Evolutionary conservation across 2,888 invertebrate species (phyloP).

Genomic region (Eupithecia tripunctaria): DNA sequence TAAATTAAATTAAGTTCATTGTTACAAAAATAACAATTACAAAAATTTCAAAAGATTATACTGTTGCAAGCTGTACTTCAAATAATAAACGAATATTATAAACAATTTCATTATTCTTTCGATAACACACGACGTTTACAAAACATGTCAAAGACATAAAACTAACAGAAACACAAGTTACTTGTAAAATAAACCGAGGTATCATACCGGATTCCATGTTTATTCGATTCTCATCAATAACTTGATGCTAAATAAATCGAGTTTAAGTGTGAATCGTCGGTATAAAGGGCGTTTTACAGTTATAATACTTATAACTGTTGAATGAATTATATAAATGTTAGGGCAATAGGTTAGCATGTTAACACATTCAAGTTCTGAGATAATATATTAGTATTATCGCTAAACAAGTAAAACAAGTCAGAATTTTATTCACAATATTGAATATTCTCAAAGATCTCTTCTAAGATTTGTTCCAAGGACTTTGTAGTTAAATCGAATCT

Average conservation of each 20-base stretch:
- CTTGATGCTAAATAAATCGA: not conserved
- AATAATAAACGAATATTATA: no score
- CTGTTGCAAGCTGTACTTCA: no score
- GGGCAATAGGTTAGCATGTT: conserved; percentile 5
- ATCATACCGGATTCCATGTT: not conserved
- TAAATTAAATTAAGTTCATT: no score
- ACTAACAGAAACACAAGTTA: not conserved
- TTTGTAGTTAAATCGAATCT: no score
- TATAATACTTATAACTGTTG: conserved; percentile 3
- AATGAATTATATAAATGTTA: not conserved
- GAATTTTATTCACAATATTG: not conserved
- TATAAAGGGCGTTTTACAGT: not conserved
- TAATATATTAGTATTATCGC: not conserved
- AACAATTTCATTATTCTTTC: no score
- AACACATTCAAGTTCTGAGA: not conserved
- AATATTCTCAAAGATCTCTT: no score
- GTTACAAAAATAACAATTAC: no score
- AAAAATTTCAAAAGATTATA: no score
- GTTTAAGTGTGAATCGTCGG: conserved; percentile 6
- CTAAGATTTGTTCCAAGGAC: no score
- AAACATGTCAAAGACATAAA: conserved; percentile 4
- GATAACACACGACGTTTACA: not conserved
- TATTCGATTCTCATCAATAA: not conserved
- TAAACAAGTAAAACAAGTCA: not conserved
- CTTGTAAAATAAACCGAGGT: not conserved